Base-by-base conservation (phyloP, 2,797 vertebrate species). In the Aeoliscus strigatus region DNA sequence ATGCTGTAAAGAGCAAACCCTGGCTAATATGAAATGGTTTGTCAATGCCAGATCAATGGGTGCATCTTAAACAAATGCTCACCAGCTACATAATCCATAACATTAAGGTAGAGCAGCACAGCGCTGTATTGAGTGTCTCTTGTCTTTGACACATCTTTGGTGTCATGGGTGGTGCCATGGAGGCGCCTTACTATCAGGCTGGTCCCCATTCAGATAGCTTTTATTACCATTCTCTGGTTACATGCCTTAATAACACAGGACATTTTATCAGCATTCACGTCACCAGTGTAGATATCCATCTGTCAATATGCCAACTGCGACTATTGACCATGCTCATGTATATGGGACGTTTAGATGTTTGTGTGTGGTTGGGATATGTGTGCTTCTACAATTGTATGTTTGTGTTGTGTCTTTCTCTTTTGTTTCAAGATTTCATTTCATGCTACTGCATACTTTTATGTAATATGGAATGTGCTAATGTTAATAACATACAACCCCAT, bases 11-110 rank as follows among this genome's bases (percentile, higher is more conserved):
- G 60, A 82, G 79, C 64, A 58, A 59, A 63, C 39, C 68, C 44
- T 18, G 39, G 60, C 81, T 71, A 73, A 77, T 72, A 77, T 63
- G 69, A 79, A 85, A 81, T 71, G 73, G 56, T 79, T 74, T 48
- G 67, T 85, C 83, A 75, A 81, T 85, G 73, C 58, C 58, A 70
- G 66, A 85, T 85, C 83, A 82, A 84, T 85, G 83, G 73, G 63
- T 44, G 67, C 73, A 56, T 79, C 79, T 75, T 79, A 72, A 75
- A 74, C 65, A 61, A 73, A 75, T 21, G 29, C 45, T 39, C n/a
- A 9, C 45, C 28, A 60, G 75, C 75, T 67, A 41, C 63, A 68
- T 67, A 72, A 81, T 80, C 81, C 63, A 79, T 80, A 68, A 50
- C 35, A 29, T 52, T 46, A 27, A 38, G 45, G 25, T 54, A 15